phyloP scores from a whole-genome alignment of 2,113 vertebrate species.

The Pedionomus torquatus region DNA sequence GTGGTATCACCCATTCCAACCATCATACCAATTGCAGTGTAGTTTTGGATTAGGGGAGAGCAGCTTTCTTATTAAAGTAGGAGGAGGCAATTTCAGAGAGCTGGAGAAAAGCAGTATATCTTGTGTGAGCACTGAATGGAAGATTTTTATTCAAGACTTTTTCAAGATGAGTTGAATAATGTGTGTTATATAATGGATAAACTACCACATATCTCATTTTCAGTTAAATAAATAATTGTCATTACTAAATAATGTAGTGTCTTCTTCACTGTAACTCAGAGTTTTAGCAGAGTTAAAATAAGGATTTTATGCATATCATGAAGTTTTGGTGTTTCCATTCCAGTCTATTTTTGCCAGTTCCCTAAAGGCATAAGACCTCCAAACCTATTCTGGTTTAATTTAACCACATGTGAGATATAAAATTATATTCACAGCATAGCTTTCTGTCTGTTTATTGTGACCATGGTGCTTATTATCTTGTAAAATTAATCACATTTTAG shows the following conservation, averaged over 20 bases:
- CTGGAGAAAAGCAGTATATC: neutral
- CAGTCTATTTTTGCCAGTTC: neutral
- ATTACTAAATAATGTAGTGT: neutral
- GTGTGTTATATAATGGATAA: neutral
- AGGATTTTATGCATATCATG: neutral
- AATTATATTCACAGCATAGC: neutral
- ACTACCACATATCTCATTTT: neutral
- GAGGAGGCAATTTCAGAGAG: neutral
- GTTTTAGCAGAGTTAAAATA: neutral
- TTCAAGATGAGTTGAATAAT: neutral
- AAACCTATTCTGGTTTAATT: neutral
- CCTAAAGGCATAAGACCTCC: neutral
- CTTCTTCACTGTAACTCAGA: neutral
- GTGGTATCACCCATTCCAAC: neutral
- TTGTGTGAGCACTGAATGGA: neutral
- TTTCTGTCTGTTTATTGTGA: neutral
- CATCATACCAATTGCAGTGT: neutral
- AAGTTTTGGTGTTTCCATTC: neutral
- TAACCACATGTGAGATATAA: neutral
- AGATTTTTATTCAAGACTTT: neutral
- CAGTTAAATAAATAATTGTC: neutral
- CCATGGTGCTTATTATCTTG: neutral
- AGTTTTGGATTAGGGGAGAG: neutral
- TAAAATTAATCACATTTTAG: neutral
- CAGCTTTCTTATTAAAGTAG: neutral